Evolutionary conservation across 1,140 invertebrate species (phyloP).

Genomic region (Cotesia typhae): DNA sequence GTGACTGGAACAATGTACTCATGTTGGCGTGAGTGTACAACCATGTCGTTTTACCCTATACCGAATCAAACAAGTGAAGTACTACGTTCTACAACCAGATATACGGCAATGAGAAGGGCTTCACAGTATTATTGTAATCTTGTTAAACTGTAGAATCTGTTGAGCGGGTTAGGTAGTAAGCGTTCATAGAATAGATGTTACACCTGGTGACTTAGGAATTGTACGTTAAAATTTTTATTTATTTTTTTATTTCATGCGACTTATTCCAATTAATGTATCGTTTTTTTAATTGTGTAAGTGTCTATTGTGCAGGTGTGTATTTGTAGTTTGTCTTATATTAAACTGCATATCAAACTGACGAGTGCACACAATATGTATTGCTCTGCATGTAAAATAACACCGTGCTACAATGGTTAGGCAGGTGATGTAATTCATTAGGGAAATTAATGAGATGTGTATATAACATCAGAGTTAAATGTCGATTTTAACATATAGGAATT

Average conservation of each 20-base stretch:
- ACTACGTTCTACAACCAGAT: slow-evolving; percentile 40
- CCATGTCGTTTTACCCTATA: neutral
- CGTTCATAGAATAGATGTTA: neutral
- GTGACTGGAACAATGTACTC: slow-evolving; percentile 21
- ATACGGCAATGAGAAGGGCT: slow-evolving; percentile 49
- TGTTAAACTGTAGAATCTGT: slow-evolving; percentile 47
- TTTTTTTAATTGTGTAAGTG: too few species aligned
- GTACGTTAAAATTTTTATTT: too few species aligned
- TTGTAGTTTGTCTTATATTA: too few species aligned
- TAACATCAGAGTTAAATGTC: slow-evolving; percentile 40
- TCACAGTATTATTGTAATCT: slow-evolving; percentile 57
- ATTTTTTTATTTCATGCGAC: too few species aligned
- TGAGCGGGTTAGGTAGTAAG: slow-evolving; percentile 38
- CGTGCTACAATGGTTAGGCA: slow-evolving; percentile 48
- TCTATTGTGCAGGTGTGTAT: too few species aligned
- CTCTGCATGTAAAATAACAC: slow-evolving; percentile 45
- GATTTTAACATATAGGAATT: slow-evolving; percentile 12
- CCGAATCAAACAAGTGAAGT: slow-evolving; percentile 15
- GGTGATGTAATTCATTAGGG: slow-evolving; percentile 24
- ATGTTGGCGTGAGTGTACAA: slow-evolving; percentile 20
- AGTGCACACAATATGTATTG: neutral
- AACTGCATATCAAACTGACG: too few species aligned
- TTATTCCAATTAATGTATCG: too few species aligned
- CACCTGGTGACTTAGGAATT: too few species aligned
- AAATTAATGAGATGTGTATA: slow-evolving; percentile 41